A percentile compares a stretch with the other conserved stretches of the same genome.
Conservation (phyloP, 1,140 invertebrate species). For the Drosophila ananassae region DNA sequence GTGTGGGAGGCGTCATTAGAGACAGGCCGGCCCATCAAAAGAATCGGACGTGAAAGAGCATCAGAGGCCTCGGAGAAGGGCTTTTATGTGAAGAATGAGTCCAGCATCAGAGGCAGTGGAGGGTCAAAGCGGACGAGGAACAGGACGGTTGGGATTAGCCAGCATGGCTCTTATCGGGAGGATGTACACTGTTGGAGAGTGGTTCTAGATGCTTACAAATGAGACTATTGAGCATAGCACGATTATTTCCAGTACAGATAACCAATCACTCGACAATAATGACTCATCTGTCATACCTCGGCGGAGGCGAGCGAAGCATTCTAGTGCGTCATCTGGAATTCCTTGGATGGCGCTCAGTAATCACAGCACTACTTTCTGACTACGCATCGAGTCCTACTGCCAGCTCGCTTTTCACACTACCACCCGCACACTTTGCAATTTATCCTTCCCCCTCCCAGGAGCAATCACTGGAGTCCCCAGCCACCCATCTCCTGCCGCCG, state of each 20-base stretch:
- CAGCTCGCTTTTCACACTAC: conserved; percentile 10
- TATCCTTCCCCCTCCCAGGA: conserved; percentile 27
- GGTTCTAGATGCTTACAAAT: too few relatives aligned
- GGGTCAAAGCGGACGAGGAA: conserved; percentile 1
- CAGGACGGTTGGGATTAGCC: not conserved
- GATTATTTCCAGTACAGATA: not conserved
- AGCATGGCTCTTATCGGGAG: not conserved
- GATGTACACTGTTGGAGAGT: not conserved
- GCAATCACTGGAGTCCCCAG: conserved; percentile 3
- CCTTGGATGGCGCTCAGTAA: conserved; percentile 2
- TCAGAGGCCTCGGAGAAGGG: conserved; percentile 36
- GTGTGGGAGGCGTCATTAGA: conserved; percentile 74
- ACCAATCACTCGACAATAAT: conserved; percentile 4
- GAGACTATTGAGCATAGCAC: too few relatives aligned
- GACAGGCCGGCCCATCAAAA: conserved; percentile 52
- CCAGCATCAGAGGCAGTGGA: conserved; percentile 6
- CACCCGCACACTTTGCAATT: conserved; percentile 52
- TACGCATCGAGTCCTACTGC: conserved; percentile 20
- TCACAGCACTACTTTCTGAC: conserved; percentile 3
- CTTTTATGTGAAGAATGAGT: conserved; percentile 56
- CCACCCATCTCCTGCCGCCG: conserved; percentile 17
- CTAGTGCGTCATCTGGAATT: conserved; percentile 23
- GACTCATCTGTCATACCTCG: conserved; percentile 17
- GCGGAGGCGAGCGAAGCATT: conserved; percentile 16
- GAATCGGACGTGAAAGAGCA: conserved; percentile 57